phyloP scores from a whole-genome alignment of 2,113 vertebrate species.

The Coturnix japonica region DNA sequence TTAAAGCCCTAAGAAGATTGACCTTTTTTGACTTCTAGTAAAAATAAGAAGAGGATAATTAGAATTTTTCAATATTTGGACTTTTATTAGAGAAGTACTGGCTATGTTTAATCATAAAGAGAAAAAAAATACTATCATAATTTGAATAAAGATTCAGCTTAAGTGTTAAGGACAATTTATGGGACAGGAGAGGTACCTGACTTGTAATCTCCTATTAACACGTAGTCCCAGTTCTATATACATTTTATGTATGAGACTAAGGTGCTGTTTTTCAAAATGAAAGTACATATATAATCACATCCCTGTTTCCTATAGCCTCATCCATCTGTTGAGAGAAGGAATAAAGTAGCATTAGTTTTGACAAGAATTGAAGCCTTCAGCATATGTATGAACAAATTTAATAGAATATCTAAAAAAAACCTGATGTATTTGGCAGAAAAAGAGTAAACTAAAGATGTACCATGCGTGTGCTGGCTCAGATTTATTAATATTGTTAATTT shows the following conservation, averaged over 20 bases:
- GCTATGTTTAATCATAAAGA: background rate
- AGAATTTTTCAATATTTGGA: background rate
- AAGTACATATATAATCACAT: background rate
- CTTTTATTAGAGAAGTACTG: background rate
- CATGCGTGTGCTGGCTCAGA: background rate
- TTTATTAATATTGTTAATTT: background rate
- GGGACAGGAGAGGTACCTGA: background rate
- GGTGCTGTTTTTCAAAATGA: background rate
- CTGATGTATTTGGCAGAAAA: background rate
- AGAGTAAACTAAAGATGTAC: background rate
- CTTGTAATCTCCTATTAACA: background rate
- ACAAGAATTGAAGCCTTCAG: background rate
- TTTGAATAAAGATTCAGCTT: background rate
- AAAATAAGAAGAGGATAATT: background rate
- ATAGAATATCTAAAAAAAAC: background rate
- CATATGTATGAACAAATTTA: background rate
- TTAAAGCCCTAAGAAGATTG: background rate
- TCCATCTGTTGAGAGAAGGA: background rate
- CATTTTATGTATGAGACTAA: background rate
- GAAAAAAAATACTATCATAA: background rate
- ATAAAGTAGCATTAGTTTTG: background rate
- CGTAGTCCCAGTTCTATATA: background rate
- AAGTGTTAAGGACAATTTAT: constrained; percentile 16
- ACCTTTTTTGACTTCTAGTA: background rate
- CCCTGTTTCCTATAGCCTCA: background rate